Percentiles rank a stretch among this genome's conserved stretches.
phyloP scores from a whole-genome alignment of 1,140 invertebrate species.

The Cardiocondyla obscurior region DNA sequence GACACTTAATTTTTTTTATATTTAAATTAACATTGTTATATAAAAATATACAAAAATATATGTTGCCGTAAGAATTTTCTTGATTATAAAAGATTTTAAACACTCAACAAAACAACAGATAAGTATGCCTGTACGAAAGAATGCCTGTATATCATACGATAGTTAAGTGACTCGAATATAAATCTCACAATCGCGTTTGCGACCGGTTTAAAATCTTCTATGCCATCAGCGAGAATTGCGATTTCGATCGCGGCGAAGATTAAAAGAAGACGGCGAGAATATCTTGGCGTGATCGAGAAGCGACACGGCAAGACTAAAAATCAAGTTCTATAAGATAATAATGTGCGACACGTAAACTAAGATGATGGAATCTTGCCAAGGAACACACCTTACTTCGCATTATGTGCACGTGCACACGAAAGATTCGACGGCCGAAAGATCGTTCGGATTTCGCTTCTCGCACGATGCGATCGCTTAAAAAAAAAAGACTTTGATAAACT shows the following conservation, averaged over 20 bases:
- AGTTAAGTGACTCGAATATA: neutral
- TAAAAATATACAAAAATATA: neutral
- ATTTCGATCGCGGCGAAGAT: conserved; percentile 9
- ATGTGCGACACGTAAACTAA: conserved; percentile 44
- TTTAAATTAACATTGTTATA: neutral
- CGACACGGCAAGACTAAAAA: conserved; percentile 51
- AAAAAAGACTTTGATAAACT: neutral
- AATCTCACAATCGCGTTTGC: neutral
- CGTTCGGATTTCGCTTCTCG: neutral
- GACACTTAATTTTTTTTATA: neutral
- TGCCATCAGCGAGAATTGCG: neutral
- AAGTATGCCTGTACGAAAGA: neutral
- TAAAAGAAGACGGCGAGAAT: conserved; percentile 26
- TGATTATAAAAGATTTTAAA: too few species aligned
- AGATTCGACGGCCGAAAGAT: neutral
- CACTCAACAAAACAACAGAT: too few species aligned
- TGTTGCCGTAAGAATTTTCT: neutral
- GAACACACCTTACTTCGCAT: conserved; percentile 51
- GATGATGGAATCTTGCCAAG: conserved; percentile 62
- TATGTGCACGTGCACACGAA: conserved; percentile 22
- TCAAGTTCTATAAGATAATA: conserved; percentile 62
- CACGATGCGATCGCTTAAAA: neutral
- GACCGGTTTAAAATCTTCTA: conserved; percentile 32
- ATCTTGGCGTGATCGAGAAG: neutral
- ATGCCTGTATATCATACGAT: neutral